Base-by-base conservation (phyloP, 1,140 invertebrate species). In the Pseudomyrmex dendroicus region DNA sequence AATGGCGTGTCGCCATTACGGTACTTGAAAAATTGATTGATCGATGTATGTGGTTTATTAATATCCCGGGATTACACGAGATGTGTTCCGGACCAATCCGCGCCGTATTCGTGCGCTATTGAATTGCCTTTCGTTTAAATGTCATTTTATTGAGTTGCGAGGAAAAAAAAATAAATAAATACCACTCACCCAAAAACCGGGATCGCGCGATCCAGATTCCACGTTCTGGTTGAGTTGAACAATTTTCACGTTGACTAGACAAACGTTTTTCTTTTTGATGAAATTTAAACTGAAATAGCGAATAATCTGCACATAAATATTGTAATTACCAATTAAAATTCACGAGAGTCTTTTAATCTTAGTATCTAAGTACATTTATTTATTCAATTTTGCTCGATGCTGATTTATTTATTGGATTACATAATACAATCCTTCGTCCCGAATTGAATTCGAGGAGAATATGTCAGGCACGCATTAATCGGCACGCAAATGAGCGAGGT, bases 11-110 rank as follows among this genome's bases (percentile, higher is more conserved):
- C 44, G 25, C 73, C 22, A 50, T 77, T 77, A 76, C 12, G 25
- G 17, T 13, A 54, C 4, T 77, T 57, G 54, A 77, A 77, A 67
- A 67, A 77, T 77, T 68, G 63, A 67, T 77, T 22, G 74, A 68
- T 68, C 50, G 74, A 77, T 56, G 48, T 20, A 74, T 63, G 17
- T 35, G 10, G 17, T 77, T 77, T 77, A 77, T 77, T 57, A 56
- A 77, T 77, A 63, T 22, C 20, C 59, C 10, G 20, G 56, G 59
- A 74, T 74, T 74, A 62, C 22, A 74, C 8, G 13, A 7, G 15
- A 20, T 17, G 46, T 4, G 20, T 74, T n/a, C 46, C 9, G 15
- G 22, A 50, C 5, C 57, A 10, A 62, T 1, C 35, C 15, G 72
- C 9, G 46, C 59, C 20, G 44, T 63, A 63, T 74, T 74, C 35